Evolutionary conservation across 2,888 invertebrate genomes (phyloP).

Genomic region (Plutella xylostella): DNA sequence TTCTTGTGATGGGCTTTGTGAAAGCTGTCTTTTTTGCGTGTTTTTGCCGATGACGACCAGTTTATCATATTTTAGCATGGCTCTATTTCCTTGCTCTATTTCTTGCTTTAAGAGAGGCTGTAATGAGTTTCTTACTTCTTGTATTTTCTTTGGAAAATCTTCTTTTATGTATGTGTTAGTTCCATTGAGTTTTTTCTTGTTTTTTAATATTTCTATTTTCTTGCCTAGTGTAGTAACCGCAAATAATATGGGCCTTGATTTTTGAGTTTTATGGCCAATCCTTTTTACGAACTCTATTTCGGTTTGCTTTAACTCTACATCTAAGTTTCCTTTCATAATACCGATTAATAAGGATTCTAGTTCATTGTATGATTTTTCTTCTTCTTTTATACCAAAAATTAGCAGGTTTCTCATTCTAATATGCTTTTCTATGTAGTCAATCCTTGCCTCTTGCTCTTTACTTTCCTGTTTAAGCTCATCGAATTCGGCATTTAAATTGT

Average conservation of each 20-base stretch:
- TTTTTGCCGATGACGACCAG: background rate
- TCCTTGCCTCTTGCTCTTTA: background rate
- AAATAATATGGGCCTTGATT: background rate
- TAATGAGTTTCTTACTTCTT: background rate
- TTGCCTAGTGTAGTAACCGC: background rate
- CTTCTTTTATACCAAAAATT: background rate
- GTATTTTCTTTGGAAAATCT: conserved; percentile 1
- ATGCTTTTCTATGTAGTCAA: conserved; percentile 1
- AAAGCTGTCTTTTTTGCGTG: background rate
- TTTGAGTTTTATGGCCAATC: background rate
- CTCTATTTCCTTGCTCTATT: background rate
- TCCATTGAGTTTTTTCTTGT: background rate
- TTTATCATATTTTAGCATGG: background rate
- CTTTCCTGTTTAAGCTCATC: background rate
- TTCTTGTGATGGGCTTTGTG: background rate
- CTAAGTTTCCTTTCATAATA: background rate
- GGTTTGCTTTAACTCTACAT: background rate
- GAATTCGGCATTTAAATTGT: background rate
- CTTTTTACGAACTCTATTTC: background rate
- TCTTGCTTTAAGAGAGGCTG: background rate
- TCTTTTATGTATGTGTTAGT: background rate
- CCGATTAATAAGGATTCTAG: background rate
- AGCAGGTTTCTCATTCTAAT: background rate
- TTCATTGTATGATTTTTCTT: background rate
- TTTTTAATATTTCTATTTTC: background rate